These are phyloP conservation scores for Cryptotis parvus DNA, from an alignment of 2,113 vertebrate species.

Conservation along the genomic window DNA sequence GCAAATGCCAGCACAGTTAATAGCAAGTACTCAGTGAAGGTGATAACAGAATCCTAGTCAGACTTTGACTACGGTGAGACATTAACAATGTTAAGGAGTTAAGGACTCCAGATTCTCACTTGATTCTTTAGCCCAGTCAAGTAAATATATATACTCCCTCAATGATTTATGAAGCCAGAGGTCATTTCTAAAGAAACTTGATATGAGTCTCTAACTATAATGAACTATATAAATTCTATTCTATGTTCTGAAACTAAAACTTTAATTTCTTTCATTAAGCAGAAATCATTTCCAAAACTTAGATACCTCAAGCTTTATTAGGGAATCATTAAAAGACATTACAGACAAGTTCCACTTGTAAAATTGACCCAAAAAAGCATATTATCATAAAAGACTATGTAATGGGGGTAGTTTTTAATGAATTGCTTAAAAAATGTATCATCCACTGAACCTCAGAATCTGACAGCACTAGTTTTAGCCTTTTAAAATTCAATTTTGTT, in stretches of 20 bases:
- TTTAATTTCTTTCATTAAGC: constrained; percentile 31
- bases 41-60: background rate
- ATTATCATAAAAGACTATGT: constrained; percentile 34
- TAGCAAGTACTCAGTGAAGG: background rate
- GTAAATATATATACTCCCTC: background rate
- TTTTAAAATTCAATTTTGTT: constrained; percentile 76
- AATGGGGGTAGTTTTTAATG: constrained; percentile 32
- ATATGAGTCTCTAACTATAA: constrained; percentile 55
- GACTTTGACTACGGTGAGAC: background rate
- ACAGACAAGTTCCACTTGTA: background rate
- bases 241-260: constrained; percentile 19
- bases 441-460: constrained; percentile 73
- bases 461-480: constrained; percentile 80
- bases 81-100: background rate
- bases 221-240: constrained; percentile 59
- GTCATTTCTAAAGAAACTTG: constrained; percentile 44
- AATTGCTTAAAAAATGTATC: constrained; percentile 24
- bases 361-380: constrained; percentile 60
- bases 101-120: background rate
- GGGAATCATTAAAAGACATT: constrained; percentile 1
- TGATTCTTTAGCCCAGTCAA: background rate
- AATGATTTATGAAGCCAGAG: constrained; percentile 46
- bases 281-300: constrained; percentile 45
- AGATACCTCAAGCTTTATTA: background rate
- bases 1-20: background rate